Evolutionary conservation across 2,113 vertebrate species (phyloP).

Genomic region (Microcebus murinus): DNA sequence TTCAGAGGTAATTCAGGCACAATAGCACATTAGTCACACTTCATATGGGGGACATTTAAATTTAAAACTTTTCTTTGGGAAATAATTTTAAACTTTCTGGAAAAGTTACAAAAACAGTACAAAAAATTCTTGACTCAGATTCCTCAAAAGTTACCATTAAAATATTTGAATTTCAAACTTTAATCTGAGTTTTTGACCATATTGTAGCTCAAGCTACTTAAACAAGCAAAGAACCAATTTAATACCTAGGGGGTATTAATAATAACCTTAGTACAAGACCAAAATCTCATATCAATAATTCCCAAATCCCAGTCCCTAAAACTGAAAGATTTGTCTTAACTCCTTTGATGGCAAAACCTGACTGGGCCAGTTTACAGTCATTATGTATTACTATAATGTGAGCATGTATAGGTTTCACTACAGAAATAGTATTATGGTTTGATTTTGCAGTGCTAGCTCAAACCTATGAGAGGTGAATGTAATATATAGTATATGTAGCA

Average conservation of each 20-base stretch:
- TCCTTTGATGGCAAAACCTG: not conserved
- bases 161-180: constrained; percentile 17
- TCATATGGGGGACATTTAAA: not conserved
- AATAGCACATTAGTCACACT: not conserved
- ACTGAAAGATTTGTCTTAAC: not conserved
- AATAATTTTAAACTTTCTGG: not conserved
- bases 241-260: not conserved
- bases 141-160: not conserved
- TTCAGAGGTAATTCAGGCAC: not conserved
- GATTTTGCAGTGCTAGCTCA: not conserved
- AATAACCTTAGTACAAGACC: not conserved
- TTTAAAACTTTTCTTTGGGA: not conserved
- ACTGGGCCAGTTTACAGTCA: not conserved
- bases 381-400: not conserved
- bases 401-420: not conserved
- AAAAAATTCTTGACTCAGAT: constrained; percentile 15
- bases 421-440: not conserved
- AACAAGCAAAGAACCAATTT: not conserved
- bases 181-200: not conserved
- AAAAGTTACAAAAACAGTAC: constrained; percentile 24
- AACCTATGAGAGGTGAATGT: not conserved
- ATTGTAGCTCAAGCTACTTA: not conserved
- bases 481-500: not conserved
- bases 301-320: not conserved
- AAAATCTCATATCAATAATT: not conserved